Evolutionary conservation across 2,113 vertebrate genomes (phyloP), one percentile per base, ranked within the genome.

Genomic region (Cromileptes altivelis): DNA sequence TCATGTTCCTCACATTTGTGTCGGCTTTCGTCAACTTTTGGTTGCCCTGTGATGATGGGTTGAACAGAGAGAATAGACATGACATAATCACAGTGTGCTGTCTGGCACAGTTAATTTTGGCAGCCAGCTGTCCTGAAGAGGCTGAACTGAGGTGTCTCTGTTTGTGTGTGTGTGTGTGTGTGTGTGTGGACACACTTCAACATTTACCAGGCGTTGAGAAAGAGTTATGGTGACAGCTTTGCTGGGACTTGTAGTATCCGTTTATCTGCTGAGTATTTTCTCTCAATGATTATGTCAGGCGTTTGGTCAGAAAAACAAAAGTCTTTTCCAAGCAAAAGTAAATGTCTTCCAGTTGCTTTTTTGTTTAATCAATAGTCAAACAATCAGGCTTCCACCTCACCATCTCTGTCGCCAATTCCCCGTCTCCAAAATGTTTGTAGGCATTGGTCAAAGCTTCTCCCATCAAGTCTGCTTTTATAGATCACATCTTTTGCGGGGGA

Each of bases 101-200:
- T 90, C 88, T 92, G 73, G 63, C 64, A 69, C 58, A 3, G 93
- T 94, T 94, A 93, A 93, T 84, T 94, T 91, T 91, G 93, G 86
- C 74, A 70, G 6, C 75, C 92, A 93, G 93, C 91, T 94, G 94
- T 93, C 84, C 60, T 68, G 70, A 42, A 37, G 30, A 62, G 81
- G 53, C 37, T 58, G 55, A 58, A 67, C 57, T 63, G 76, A 50
- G n/a, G 45, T 23, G 73, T 69, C 23, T 37, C 45, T 62, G 17
- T 78, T n/a, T 53, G 50, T 57, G 60, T 55, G 19, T 55, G 23
- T 70, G 33, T 80, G 27, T 55, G 12, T 73, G 60, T 52, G 27
- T 40, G 13, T 33, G 50, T 60, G 62, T 65, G 75, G 33, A 37
- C 72, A 70, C 12, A 30, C 63, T 73, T 45, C 21, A 71, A 6